Base-by-base conservation (phyloP, 1,140 invertebrate genomes). In the Parapsyche elsis region DNA sequence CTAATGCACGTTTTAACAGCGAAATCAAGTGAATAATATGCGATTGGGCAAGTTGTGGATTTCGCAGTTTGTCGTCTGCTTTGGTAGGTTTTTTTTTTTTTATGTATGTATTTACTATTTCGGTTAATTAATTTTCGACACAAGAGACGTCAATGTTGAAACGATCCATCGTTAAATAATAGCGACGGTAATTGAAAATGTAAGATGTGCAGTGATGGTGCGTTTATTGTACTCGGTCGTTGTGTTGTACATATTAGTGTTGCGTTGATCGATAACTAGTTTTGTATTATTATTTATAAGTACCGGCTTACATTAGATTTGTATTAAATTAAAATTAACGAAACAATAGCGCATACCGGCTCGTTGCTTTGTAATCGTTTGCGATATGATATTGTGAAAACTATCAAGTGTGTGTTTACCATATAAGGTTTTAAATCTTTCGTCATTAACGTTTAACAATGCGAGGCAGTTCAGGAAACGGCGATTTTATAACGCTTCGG, bases 371-470 rank as follows among this genome's bases (percentile, higher is more conserved):
- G 2, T 38, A 7, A 1, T 38, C 30, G 30, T 38, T 61, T 61
- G 53, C 19, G 16, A 9, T 61, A 21, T 61, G 21, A 61, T 61
- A 19, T 61, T 61, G 7, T 19, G 57, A 21, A 61, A 21, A 19
- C 16, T 61, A 21, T 21, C 57, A 61, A 61, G 9, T 61, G 57
- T 21, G 57, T 21, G 7, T 4, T 38, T 61, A 2, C 57, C 21
- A 61, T 61, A 61, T 19, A 61, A 61, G 57, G 57, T 19, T 61
- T 61, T 61, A 61, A 61, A 61, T 61, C 16, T 16, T 61, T 61
- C 57, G 57, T 61, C 21, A 61, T 61, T 61, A 19, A 19, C 57
- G 57, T 61, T 16, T 19, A 19, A 61, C 57, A 61, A 19, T 61
- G 21, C 21, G 57, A 19, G 16, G 21, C 57, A 61, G 57, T 16